phyloP scores from a whole-genome alignment of 2,888 invertebrate genomes.

The Drosophila mercatorum region DNA sequence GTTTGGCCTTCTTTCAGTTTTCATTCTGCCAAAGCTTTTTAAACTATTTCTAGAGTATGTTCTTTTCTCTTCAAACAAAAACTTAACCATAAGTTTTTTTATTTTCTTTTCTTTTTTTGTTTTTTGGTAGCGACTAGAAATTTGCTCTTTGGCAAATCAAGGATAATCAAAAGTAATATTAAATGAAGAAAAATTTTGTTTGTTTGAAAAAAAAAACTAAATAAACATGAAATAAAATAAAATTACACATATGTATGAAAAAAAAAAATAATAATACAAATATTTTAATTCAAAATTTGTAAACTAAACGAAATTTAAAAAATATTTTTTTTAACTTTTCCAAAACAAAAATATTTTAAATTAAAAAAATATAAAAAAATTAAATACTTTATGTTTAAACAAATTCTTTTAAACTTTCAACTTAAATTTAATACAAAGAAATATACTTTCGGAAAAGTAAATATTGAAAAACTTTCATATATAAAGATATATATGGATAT shows the following conservation, averaged over 20 bases:
- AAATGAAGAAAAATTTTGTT: background rate
- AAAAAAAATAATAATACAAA: background rate
- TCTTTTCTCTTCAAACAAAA: slow-evolving; percentile 54
- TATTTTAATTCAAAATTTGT: background rate
- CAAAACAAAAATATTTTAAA: background rate
- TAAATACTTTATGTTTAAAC: background rate
- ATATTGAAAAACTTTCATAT: background rate
- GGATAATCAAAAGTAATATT: background rate
- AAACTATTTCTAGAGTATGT: slow-evolving; percentile 53
- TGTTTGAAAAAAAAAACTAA: background rate
- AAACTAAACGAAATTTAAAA: background rate
- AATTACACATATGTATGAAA: background rate
- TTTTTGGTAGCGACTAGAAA: slow-evolving; percentile 48
- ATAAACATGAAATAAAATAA: background rate
- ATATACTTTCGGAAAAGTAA: background rate
- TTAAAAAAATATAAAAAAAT: background rate
- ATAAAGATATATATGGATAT: background rate
- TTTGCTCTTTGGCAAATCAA: slow-evolving; percentile 27
- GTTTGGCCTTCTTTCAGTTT: slow-evolving; percentile 37
- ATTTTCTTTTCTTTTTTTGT: slow-evolving; percentile 11
- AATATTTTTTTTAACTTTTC: too few relatives aligned
- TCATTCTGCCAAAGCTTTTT: slow-evolving; percentile 30
- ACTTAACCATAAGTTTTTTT: slow-evolving; percentile 49
- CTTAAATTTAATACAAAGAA: background rate
- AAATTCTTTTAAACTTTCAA: background rate